A percentile compares a stretch with the other conserved stretches of the same genome.
These are phyloP conservation scores for Axis porcinus DNA, from an alignment of 2,113 vertebrate genomes.

Conservation along the genomic window DNA sequence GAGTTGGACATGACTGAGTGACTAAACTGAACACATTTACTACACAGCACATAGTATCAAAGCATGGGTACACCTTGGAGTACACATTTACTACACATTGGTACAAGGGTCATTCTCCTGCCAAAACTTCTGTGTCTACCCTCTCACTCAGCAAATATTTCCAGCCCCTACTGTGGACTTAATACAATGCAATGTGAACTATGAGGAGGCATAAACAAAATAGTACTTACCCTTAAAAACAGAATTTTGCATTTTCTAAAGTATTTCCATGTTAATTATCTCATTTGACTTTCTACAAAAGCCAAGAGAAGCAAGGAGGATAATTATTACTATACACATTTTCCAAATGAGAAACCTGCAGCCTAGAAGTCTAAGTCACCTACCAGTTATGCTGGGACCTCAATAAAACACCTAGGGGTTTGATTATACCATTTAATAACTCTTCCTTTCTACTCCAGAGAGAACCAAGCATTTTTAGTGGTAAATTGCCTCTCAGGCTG, in stretches of 20 bases:
- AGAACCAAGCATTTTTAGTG: not conserved
- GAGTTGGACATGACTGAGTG: not conserved
- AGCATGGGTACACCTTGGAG: not conserved
- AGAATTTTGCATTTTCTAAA: not conserved
- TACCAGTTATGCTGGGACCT: not conserved
- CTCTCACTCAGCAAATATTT: not conserved
- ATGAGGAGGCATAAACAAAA: not conserved
- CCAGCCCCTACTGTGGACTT: not conserved
- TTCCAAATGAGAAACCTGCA: not conserved
- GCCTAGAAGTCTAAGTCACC: not conserved
- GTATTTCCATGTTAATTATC: not conserved
- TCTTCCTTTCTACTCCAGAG: not conserved
- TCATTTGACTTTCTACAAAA: conserved; percentile 1
- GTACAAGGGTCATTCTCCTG: not conserved
- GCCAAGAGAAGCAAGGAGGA: not conserved
- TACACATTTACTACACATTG: not conserved
- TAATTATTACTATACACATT: not conserved
- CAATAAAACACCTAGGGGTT: not conserved
- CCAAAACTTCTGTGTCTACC: not conserved
- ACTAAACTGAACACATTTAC: not conserved
- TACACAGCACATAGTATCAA: not conserved
- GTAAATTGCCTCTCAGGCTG: not conserved
- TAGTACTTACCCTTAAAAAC: not conserved
- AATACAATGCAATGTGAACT: not conserved
- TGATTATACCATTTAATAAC: not conserved